Conservation (phyloP, 2,797 vertebrate species). For the Falco berigora region DNA sequence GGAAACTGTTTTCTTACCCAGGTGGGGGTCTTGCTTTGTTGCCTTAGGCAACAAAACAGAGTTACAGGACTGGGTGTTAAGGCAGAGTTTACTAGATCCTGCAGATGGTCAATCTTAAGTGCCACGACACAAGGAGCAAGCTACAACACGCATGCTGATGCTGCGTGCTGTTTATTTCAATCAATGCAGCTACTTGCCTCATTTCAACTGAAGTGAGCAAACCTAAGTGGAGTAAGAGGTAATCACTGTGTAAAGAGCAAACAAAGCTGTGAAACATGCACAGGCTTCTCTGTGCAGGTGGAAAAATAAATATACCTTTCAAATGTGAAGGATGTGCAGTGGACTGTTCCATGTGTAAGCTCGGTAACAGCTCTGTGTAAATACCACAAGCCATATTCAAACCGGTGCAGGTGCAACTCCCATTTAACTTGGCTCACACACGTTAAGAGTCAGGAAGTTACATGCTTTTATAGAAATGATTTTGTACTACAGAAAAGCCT, state of each 20-base stretch:
- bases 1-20: not conserved
- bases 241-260: not conserved
- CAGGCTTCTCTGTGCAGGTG: not conserved
- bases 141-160: not conserved
- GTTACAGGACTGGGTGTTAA: not conserved
- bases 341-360: not conserved
- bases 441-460: fast-evolving
- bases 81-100: not conserved
- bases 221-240: not conserved
- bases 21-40: not conserved
- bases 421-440: not conserved
- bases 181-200: not conserved
- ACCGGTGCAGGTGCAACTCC: not conserved
- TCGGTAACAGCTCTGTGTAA: not conserved
- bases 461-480: not conserved
- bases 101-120: not conserved
- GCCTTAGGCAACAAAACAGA: not conserved
- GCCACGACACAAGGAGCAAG: fast-evolving
- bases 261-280: not conserved
- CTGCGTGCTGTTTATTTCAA: not conserved
- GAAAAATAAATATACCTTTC: not conserved
- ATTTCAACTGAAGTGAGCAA: not conserved
- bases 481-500: not conserved
- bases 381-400: not conserved
- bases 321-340: not conserved